phyloP scores from a whole-genome alignment of 2,113 vertebrate species.

The Toxotes chatareus region DNA sequence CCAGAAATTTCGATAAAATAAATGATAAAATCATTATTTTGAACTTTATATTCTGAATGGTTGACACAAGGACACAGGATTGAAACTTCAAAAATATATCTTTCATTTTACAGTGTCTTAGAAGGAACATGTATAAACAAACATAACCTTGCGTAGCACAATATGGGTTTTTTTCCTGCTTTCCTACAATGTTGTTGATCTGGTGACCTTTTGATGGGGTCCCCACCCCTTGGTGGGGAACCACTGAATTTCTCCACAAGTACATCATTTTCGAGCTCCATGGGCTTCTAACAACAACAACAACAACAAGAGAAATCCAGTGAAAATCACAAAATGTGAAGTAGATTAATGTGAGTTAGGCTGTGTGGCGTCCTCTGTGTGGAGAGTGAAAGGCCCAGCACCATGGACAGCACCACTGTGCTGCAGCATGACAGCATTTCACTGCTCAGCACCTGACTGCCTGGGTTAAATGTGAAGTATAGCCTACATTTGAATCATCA shows the following conservation, averaged over 20 bases:
- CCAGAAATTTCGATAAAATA: too few species aligned
- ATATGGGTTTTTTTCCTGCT: neutral
- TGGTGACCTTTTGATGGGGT: too few species aligned
- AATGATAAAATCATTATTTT: too few species aligned
- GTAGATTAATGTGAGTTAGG: neutral
- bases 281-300: neutral
- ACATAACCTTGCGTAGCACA: neutral
- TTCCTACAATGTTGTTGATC: too few species aligned
- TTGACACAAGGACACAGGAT: too few species aligned
- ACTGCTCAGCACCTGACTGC: neutral
- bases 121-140: neutral
- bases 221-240: too few species aligned
- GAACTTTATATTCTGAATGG: too few species aligned
- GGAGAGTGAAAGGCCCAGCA: constrained; percentile 12
- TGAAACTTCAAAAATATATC: too few species aligned
- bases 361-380: neutral
- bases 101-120: neutral
- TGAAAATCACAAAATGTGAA: neutral
- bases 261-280: too few species aligned
- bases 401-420: constrained; percentile 22
- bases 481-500: neutral
- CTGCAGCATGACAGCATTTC: neutral
- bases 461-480: neutral
- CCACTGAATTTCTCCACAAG: too few species aligned
- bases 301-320: neutral